These are phyloP conservation scores for Megalops cyprinoides DNA, from an alignment of 2,797 vertebrate genomes.

Conservation along the genomic window DNA sequence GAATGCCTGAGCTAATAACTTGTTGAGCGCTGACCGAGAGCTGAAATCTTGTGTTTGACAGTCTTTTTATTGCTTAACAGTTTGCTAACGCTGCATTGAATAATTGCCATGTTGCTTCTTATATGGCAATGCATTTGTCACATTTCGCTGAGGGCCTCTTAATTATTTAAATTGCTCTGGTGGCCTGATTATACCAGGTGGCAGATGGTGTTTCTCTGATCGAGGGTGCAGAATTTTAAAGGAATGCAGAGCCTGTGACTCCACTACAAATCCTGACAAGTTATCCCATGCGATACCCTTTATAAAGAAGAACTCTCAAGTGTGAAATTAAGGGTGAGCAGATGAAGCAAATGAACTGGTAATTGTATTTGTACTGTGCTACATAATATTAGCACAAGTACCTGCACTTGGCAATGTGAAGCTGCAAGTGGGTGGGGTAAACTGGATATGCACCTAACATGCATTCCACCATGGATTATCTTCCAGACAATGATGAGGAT, in stretches of 20 bases:
- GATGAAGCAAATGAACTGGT: background rate
- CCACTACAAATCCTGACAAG: background rate
- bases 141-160: background rate
- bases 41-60: background rate
- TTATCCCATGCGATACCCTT: background rate
- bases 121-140: constrained; percentile 6
- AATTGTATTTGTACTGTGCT: background rate
- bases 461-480: background rate
- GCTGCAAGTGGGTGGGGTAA: background rate
- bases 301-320: background rate
- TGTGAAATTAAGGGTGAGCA: background rate
- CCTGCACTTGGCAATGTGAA: background rate
- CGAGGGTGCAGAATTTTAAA: background rate
- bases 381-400: background rate
- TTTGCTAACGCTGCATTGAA: background rate
- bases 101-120: background rate
- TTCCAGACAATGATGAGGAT: background rate
- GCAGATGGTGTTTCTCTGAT: constrained; percentile 17
- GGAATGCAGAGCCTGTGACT: background rate
- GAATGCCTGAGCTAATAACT: background rate
- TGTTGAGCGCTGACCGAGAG: background rate
- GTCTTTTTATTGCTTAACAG: background rate
- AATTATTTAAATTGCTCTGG: background rate
- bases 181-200: background rate
- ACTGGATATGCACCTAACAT: background rate